A percentile compares a stretch with the other conserved stretches of the same genome.
phyloP scores from a whole-genome alignment of 2,797 vertebrate genomes.

The Lagorchestes hirsutus region DNA sequence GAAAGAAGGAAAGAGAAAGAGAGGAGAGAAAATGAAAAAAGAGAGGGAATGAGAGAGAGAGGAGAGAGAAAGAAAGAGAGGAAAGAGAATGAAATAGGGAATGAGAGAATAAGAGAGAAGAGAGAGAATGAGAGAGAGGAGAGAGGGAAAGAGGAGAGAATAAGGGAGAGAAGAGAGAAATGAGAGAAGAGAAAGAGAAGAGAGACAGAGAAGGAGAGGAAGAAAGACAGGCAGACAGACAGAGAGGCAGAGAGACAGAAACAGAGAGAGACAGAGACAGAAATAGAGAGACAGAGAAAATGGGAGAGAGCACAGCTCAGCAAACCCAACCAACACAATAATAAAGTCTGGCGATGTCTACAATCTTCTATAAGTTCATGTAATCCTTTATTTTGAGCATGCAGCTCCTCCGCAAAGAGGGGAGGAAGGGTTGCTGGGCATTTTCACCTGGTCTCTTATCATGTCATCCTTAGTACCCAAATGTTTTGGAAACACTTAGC shows the following conservation, averaged over 20 bases:
- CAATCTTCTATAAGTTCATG: background rate
- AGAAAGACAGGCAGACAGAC: background rate
- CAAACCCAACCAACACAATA: background rate
- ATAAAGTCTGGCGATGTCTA: background rate
- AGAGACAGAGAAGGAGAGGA: too few relatives aligned
- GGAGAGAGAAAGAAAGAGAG: too few relatives aligned
- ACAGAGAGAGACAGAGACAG: too few relatives aligned
- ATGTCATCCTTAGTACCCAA: background rate
- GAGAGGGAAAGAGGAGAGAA: too few relatives aligned
- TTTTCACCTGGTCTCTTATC: background rate
- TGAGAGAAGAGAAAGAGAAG: too few relatives aligned
- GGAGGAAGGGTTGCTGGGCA: background rate
- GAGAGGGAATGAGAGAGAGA: too few relatives aligned
- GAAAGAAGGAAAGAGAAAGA: too few relatives aligned
- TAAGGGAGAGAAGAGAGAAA: too few relatives aligned
- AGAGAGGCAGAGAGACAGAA: background rate
- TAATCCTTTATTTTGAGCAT: background rate
- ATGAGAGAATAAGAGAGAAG: background rate
- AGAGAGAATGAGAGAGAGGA: background rate
- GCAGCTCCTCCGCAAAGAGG: background rate
- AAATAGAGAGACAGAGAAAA: too few relatives aligned
- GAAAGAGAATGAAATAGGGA: background rate
- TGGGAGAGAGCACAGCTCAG: background rate
- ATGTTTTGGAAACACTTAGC: background rate
- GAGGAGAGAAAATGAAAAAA: too few relatives aligned